These are phyloP conservation scores for Drosophila arizonae DNA, from an alignment of 1,140 invertebrate species.

Conservation along the genomic window DNA sequence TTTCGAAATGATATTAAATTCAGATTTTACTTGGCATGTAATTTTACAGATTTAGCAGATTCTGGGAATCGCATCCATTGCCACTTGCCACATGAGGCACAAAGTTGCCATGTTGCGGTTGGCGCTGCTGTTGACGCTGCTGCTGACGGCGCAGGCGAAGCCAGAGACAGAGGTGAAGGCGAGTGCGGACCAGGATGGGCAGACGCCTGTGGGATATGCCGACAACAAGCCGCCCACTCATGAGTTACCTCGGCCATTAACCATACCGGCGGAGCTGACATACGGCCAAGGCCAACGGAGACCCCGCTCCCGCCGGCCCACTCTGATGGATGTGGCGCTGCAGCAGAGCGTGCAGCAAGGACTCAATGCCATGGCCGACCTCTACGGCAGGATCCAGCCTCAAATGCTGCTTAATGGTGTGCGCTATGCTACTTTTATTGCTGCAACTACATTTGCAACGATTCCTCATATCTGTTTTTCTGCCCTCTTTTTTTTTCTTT, in stretches of 20 bases:
- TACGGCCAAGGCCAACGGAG: constrained; percentile 30
- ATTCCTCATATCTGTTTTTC: background rate
- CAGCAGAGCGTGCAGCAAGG: constrained; percentile 76
- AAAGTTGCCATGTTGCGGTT: constrained; percentile 51
- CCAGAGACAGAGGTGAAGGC: background rate
- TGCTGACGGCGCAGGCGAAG: constrained; percentile 21
- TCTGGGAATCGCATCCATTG: constrained; percentile 1
- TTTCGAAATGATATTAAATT: too few species aligned
- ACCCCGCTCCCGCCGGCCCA: constrained; percentile 61
- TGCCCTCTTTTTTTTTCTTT: background rate
- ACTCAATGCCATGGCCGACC: constrained; percentile 75
- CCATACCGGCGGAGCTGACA: constrained; percentile 6
- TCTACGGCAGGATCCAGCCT: constrained; percentile 76
- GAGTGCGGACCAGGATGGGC: constrained; percentile 10
- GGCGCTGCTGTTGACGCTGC: constrained; percentile 3
- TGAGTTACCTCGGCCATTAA: constrained; percentile 59
- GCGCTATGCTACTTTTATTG: constrained; percentile 36
- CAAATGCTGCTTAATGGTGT: constrained; percentile 78
- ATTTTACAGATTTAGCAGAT: constrained; percentile 42
- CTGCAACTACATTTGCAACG: constrained; percentile 17
- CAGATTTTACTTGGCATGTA: too few species aligned
- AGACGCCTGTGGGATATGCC: constrained; percentile 20
- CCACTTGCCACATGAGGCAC: constrained; percentile 10
- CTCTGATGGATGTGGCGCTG: constrained; percentile 76
- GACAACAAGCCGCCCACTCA: constrained; percentile 51